phyloP scores from a whole-genome alignment of 2,113 vertebrate genomes.

The Puma concolor region DNA sequence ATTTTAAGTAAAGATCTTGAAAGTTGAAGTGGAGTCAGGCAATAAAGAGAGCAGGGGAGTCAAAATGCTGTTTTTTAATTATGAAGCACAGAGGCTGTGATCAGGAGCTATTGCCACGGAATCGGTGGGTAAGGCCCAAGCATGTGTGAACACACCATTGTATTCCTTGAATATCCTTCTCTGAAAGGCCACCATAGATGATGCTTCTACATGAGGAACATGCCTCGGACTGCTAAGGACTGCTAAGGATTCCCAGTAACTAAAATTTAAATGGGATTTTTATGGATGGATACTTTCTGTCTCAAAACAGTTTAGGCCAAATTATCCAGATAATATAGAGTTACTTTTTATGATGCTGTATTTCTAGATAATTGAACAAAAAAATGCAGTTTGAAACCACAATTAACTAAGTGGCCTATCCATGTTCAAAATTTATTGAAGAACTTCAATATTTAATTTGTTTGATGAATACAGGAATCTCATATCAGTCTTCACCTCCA shows the following conservation, averaged over 20 bases:
- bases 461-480: background rate
- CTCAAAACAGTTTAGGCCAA: background rate
- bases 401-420: background rate
- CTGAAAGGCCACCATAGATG: background rate
- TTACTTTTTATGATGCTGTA: background rate
- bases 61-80: background rate
- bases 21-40: background rate
- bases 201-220: background rate
- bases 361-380: background rate
- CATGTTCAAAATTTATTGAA: background rate
- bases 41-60: background rate
- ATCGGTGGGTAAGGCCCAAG: background rate
- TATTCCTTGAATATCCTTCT: background rate
- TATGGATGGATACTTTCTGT: background rate
- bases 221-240: fast-evolving
- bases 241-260: background rate
- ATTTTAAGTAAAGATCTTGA: background rate
- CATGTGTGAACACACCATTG: background rate
- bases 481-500: background rate
- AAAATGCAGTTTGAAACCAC: background rate
- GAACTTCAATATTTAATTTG: background rate
- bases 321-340: slow-evolving; percentile 1
- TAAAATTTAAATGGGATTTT: background rate
- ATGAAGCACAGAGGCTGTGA: background rate
- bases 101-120: background rate